phyloP scores from a whole-genome alignment of 2,113 vertebrate species.

The Peromyscus polionotus region DNA sequence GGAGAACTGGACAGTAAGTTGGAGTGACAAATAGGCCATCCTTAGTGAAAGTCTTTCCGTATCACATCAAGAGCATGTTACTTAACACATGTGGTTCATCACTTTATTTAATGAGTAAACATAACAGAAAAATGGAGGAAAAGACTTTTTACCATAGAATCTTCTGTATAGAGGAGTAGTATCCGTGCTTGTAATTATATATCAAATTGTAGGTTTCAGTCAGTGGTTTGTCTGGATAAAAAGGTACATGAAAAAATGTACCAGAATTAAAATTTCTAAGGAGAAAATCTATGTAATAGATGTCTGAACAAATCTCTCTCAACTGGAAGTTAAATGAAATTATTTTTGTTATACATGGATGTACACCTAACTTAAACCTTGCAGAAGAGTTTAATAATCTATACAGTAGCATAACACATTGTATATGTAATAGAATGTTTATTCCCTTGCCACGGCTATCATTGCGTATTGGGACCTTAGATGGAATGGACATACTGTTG shows the following conservation, averaged over 20 bases:
- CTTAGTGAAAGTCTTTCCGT: background rate
- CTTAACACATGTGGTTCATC: background rate
- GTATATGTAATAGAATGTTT: no score
- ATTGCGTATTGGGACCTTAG: background rate
- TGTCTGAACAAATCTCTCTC: background rate
- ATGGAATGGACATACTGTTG: accelerated
- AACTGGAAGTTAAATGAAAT: background rate
- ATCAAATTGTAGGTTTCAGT: no score
- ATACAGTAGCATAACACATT: background rate
- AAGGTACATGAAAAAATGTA: background rate
- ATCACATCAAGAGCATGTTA: background rate
- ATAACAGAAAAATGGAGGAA: accelerated
- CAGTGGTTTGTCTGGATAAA: background rate
- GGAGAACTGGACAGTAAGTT: no score
- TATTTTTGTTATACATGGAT: background rate
- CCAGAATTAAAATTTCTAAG: no score
- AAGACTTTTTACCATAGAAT: background rate
- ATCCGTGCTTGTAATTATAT: accelerated
- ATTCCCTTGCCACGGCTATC: accelerated
- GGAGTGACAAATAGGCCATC: accelerated
- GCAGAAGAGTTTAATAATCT: background rate
- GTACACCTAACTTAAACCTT: background rate
- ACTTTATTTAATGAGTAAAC: background rate
- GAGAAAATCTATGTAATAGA: background rate
- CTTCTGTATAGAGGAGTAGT: background rate